Evolutionary conservation across 2,113 vertebrate species (phyloP).

Genomic region (Epinephelus cyanopodus): DNA sequence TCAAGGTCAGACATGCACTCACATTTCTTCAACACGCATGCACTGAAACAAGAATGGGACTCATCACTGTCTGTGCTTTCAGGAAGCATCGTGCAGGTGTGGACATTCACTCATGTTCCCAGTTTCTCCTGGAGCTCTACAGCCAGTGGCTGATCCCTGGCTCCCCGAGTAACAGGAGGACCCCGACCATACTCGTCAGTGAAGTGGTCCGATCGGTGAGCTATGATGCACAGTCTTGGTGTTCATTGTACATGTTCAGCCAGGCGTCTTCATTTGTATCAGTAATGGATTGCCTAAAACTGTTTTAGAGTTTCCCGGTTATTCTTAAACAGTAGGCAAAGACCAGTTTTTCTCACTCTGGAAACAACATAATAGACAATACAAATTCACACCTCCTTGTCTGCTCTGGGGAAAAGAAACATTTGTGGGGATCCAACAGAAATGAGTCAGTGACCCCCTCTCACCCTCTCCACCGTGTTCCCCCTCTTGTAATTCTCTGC

Average conservation of each 20-base stretch:
- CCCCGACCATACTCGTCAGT: conserved; percentile 92
- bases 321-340: not conserved
- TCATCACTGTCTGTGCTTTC: conserved; percentile 15
- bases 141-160: conserved; percentile 96
- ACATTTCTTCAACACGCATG: not conserved
- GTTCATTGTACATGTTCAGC: not conserved
- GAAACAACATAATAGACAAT: not conserved
- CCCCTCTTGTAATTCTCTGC: not conserved
- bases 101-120: conserved; percentile 99
- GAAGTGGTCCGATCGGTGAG: conserved; percentile 98
- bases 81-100: conserved; percentile 98
- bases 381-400: not conserved
- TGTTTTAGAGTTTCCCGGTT: not conserved
- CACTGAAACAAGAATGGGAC: not conserved
- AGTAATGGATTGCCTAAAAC: not conserved
- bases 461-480: not conserved
- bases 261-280: not conserved
- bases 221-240: not conserved
- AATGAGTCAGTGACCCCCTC: not conserved
- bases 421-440: not conserved
- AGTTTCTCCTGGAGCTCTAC: conserved; percentile 97
- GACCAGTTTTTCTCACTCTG: not conserved
- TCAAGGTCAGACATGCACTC: conserved; percentile 86
- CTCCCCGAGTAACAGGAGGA: conserved; percentile 89
- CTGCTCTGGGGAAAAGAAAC: not conserved